Conservation (phyloP, 2,888 invertebrate genomes). For the Ptychoptera albimana region DNA sequence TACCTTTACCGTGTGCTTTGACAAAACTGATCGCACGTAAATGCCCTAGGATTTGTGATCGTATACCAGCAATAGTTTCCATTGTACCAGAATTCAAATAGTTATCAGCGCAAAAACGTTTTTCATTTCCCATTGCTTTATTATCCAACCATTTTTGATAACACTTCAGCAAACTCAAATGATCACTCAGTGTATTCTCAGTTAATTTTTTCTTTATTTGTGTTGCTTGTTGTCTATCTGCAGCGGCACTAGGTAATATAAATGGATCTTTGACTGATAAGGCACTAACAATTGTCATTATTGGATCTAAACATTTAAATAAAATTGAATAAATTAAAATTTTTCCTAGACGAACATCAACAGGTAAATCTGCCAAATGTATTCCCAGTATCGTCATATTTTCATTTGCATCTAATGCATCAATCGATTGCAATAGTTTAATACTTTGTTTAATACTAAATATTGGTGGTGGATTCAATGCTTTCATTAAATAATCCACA, state of each 20-base stretch:
- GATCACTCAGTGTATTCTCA: slow-evolving; percentile 71
- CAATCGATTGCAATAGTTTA: slow-evolving; percentile 53
- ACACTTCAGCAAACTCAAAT: slow-evolving; percentile 67
- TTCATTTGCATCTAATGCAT: slow-evolving; percentile 72
- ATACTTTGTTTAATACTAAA: slow-evolving; percentile 60
- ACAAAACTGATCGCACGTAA: slow-evolving; percentile 33
- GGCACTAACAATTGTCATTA: slow-evolving; percentile 78
- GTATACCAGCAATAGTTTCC: slow-evolving; percentile 77
- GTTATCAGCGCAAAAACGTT: slow-evolving; percentile 56
- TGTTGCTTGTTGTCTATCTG: slow-evolving; percentile 39
- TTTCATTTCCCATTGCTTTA: slow-evolving; percentile 43
- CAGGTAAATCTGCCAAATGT: slow-evolving; percentile 77
- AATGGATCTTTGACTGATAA: slow-evolving; percentile 67
- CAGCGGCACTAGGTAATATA: slow-evolving; percentile 53
- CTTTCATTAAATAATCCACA: slow-evolving; percentile 64
- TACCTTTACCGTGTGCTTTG: slow-evolving; percentile 51
- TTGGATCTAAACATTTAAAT: slow-evolving; percentile 82
- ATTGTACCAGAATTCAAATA: slow-evolving; percentile 67
- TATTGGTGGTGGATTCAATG: slow-evolving; percentile 73
- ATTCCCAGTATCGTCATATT: slow-evolving; percentile 76
- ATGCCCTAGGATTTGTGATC: slow-evolving; percentile 69
- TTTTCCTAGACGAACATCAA: slow-evolving; percentile 85
- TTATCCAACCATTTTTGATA: slow-evolving; percentile 57
- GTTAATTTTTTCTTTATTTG: slow-evolving; percentile 51
- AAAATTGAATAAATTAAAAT: slow-evolving; percentile 81